phyloP scores from a whole-genome alignment of 2,113 vertebrate species.

The Nyctibius bracteatus region DNA sequence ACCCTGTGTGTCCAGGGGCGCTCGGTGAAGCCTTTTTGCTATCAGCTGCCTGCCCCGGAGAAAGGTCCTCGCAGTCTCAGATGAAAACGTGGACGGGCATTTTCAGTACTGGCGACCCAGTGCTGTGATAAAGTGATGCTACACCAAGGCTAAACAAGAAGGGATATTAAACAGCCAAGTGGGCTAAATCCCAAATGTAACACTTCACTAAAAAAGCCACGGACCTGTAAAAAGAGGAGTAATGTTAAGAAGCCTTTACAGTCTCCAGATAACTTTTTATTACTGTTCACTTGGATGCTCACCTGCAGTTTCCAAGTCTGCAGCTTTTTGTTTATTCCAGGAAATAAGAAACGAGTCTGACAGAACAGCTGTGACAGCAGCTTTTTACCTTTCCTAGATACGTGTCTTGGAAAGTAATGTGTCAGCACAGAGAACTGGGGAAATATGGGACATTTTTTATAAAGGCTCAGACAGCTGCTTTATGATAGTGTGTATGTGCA shows the following conservation, averaged over 20 bases:
- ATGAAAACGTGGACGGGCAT: background rate
- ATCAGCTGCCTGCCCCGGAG: background rate
- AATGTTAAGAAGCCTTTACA: background rate
- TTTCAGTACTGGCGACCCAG: background rate
- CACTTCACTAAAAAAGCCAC: background rate
- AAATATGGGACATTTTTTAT: background rate
- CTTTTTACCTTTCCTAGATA: background rate
- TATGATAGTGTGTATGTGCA: background rate
- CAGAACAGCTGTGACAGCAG: background rate
- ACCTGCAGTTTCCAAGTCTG: background rate
- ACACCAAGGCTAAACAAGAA: background rate
- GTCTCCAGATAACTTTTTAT: conserved; percentile 15
- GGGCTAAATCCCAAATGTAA: background rate
- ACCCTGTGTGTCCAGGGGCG: background rate
- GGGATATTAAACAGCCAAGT: background rate
- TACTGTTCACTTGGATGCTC: background rate
- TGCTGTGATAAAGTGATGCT: background rate
- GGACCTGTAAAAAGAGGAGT: background rate
- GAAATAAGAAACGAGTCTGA: background rate
- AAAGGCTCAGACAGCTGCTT: background rate
- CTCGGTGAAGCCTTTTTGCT: background rate
- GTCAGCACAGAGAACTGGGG: background rate
- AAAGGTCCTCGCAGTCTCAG: background rate
- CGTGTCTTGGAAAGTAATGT: background rate
- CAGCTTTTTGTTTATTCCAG: background rate